Conservation (phyloP, 2,113 vertebrate genomes). For the Pipa parva region DNA sequence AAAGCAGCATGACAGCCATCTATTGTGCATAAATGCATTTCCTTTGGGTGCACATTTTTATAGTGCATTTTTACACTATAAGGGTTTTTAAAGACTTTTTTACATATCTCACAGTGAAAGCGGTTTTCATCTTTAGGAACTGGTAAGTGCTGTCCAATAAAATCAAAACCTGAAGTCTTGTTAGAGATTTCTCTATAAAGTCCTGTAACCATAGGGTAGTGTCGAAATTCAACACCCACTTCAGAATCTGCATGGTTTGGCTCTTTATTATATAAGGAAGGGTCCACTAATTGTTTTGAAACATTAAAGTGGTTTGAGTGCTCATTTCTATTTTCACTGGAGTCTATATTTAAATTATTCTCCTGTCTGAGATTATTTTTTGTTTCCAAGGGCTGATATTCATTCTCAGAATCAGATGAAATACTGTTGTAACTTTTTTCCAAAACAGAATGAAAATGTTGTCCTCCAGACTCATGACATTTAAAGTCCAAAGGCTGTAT, state of each 20-base stretch:
- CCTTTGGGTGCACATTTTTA: conserved; percentile 85
- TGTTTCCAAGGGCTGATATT: conserved; percentile 48
- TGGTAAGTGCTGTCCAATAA: conserved; percentile 52
- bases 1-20: conserved; percentile 87
- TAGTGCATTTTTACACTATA: conserved; percentile 91
- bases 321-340: conserved; percentile 51
- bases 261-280: conserved; percentile 56
- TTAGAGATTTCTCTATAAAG: conserved; percentile 56
- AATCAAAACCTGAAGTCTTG: conserved; percentile 58
- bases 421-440: conserved; percentile 47
- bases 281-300: conserved; percentile 49
- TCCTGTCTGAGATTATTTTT: conserved; percentile 56
- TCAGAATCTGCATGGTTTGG: conserved; percentile 57
- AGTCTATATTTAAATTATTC: conserved; percentile 47
- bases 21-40: conserved; percentile 85
- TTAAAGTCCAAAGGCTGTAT: conserved; percentile 49
- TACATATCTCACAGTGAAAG: conserved; percentile 88
- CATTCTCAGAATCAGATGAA: conserved; percentile 54
- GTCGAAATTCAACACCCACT: conserved; percentile 64
- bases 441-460: conserved; percentile 50
- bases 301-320: conserved; percentile 54
- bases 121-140: conserved; percentile 65
- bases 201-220: conserved; percentile 63
- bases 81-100: conserved; percentile 89
- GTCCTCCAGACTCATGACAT: conserved; percentile 52